These are phyloP conservation scores for Cossypha heuglini DNA, from an alignment of 2,797 vertebrate genomes.

Conservation along the genomic window DNA sequence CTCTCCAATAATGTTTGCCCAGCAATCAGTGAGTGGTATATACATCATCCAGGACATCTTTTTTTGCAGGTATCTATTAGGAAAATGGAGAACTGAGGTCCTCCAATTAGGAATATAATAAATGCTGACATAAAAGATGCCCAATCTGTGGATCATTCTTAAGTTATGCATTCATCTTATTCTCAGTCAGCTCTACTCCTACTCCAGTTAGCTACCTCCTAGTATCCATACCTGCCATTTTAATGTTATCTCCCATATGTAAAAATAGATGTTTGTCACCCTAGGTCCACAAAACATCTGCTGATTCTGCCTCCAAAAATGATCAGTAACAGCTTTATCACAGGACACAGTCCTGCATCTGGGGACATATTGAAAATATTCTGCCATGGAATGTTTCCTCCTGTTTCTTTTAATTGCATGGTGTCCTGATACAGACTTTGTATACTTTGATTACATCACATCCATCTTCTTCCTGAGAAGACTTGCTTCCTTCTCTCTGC, in stretches of 20 bases:
- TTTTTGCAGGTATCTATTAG: constrained; percentile 73
- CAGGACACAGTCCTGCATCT: neutral
- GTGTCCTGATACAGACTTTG: neutral
- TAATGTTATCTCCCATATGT: neutral
- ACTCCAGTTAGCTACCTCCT: neutral
- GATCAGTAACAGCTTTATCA: neutral
- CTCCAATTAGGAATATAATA: constrained; percentile 56
- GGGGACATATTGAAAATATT: neutral
- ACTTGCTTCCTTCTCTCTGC: neutral
- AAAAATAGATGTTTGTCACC: neutral
- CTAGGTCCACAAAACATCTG: neutral
- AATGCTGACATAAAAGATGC: constrained; percentile 41
- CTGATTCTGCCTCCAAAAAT: neutral
- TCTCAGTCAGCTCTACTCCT: neutral
- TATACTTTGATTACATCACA: neutral
- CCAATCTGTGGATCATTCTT: constrained; percentile 17
- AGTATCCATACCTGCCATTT: neutral
- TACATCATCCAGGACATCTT: constrained; percentile 42
- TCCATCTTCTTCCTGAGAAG: neutral
- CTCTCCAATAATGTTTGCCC: constrained; percentile 66
- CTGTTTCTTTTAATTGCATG: neutral
- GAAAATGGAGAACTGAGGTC: constrained; percentile 61
- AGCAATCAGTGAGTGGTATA: constrained; percentile 61
- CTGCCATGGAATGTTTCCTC: neutral
- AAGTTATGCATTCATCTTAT: neutral